phyloP scores from a whole-genome alignment of 2,113 vertebrate genomes.

The Herpailurus yagouaroundi region DNA sequence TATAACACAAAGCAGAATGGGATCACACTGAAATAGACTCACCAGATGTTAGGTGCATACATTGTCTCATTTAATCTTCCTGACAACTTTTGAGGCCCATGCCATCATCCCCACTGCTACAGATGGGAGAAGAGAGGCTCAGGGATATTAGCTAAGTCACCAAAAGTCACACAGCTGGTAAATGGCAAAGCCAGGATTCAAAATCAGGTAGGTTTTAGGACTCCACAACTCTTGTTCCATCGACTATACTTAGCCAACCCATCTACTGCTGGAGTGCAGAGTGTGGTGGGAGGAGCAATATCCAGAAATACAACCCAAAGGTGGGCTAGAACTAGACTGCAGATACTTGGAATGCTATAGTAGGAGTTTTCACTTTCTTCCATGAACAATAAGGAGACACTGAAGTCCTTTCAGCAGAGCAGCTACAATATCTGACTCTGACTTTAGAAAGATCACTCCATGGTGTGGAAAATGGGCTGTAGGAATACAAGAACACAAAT shows the following conservation, averaged over 20 bases:
- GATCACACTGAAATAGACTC: background rate
- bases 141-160: background rate
- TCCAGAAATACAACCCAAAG: background rate
- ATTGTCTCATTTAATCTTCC: constrained; percentile 20
- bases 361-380: background rate
- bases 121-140: background rate
- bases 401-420: background rate
- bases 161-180: background rate
- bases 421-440: background rate
- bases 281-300: background rate
- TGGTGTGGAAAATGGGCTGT: background rate
- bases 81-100: background rate
- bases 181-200: background rate
- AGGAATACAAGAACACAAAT: background rate
- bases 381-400: background rate
- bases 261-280: background rate
- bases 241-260: background rate
- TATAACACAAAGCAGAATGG: background rate
- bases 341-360: background rate
- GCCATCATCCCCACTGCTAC: background rate
- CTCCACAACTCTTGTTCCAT: background rate
- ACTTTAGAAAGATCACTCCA: background rate
- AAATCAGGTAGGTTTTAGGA: background rate
- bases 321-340: background rate
- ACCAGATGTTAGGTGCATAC: background rate